Evolutionary conservation across 2,113 vertebrate species (phyloP).

Genomic region (Archocentrus centrarchus): DNA sequence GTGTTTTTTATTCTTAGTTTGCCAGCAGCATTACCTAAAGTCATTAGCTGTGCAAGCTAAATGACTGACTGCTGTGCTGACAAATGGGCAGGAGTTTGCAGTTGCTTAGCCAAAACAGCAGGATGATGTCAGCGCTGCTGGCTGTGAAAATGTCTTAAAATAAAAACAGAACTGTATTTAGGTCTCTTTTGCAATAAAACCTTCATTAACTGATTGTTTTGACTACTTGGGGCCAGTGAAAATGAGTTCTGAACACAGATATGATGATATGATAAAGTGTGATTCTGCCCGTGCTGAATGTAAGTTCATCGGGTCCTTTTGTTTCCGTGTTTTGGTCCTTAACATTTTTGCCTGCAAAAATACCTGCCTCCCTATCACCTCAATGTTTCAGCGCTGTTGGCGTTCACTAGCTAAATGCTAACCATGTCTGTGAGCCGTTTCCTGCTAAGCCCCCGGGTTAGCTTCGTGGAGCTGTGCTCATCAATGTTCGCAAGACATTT

Average conservation of each 20-base stretch:
- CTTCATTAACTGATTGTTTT: not conserved
- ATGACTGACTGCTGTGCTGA: conserved; percentile 32
- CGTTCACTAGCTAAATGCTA: not conserved
- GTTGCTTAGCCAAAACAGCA: conserved; percentile 22
- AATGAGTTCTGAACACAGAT: not conserved
- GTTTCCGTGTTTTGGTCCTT: no score
- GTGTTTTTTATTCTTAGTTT: conserved; percentile 14
- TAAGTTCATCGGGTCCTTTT: not conserved
- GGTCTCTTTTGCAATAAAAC: not conserved
- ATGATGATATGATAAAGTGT: not conserved
- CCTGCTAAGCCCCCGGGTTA: not conserved
- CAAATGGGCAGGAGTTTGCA: conserved; percentile 26
- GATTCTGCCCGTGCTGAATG: not conserved
- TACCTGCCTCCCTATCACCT: not conserved
- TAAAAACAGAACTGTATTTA: not conserved
- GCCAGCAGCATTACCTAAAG: conserved; percentile 49
- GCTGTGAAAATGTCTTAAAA: conserved; percentile 19
- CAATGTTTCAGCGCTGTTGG: not conserved
- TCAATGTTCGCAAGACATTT: not conserved
- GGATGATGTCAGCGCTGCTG: conserved; percentile 35
- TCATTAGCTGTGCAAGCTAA: conserved; percentile 34
- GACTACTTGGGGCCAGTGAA: not conserved
- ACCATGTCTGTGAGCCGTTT: not conserved
- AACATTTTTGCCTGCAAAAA: not conserved
- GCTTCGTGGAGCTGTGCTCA: rapidly evolving